Conservation (phyloP, 2,888 invertebrate species). For the Dastarcus helophoroides region DNA sequence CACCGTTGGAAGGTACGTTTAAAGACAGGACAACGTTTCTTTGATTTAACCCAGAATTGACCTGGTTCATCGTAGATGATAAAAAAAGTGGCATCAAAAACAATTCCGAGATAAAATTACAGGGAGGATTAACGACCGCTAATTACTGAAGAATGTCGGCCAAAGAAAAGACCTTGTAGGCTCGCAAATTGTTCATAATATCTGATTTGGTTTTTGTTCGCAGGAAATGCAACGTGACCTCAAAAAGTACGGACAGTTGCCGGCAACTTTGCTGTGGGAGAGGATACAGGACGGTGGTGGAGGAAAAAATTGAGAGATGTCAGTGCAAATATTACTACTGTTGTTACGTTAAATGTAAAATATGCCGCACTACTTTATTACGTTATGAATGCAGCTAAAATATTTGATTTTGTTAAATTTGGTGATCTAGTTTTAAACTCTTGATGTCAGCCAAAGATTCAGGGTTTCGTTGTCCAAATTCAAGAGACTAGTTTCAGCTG, state of each 20-base stretch:
- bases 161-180: not conserved
- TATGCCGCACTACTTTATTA: constrained; percentile 58
- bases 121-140: too few relatives aligned
- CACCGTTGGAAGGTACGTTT: constrained; percentile 58
- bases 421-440: not conserved
- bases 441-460: too few relatives aligned
- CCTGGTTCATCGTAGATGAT: too few relatives aligned
- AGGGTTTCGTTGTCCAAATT: too few relatives aligned
- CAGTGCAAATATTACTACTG: constrained; percentile 80
- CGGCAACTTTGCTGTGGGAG: constrained; percentile 75
- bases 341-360: constrained; percentile 79
- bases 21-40: not conserved
- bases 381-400: constrained; percentile 60
- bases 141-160: too few relatives aligned
- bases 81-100: too few relatives aligned
- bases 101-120: too few relatives aligned
- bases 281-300: constrained; percentile 58
- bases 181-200: constrained; percentile 5
- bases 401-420: not conserved
- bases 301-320: constrained; percentile 61
- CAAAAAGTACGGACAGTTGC: constrained; percentile 59
- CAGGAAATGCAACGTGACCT: constrained; percentile 62
- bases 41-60: not conserved
- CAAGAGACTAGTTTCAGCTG: too few relatives aligned
- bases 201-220: constrained; percentile 3